Conservation (phyloP, 2,113 vertebrate genomes). For the Leucopsar rothschildi region DNA sequence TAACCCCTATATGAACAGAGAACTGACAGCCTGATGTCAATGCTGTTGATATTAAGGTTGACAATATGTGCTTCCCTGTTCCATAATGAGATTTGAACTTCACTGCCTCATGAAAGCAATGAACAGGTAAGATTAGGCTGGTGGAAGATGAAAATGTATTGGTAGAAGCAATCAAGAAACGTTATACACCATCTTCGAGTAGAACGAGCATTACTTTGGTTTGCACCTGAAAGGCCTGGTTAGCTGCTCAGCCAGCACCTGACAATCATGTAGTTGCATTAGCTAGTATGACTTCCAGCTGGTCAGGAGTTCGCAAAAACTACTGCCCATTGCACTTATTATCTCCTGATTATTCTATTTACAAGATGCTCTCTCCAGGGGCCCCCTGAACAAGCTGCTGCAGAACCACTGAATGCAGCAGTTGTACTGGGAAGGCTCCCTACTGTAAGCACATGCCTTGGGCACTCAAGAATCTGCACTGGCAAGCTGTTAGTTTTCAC, state of each 20-base stretch:
- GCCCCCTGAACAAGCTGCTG: not conserved
- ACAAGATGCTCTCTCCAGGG: not conserved
- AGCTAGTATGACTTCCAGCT: not conserved
- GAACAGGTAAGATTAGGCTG: not conserved
- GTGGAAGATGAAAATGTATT: not conserved
- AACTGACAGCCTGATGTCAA: not conserved
- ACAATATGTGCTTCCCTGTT: not conserved
- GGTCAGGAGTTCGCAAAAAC: slow-evolving; percentile 5
- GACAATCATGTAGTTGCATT: not conserved
- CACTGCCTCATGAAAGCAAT: not conserved
- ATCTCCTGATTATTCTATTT: slow-evolving; percentile 31
- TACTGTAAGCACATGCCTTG: not conserved
- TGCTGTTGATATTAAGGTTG: not conserved
- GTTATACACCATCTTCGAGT: not conserved
- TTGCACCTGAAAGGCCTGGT: not conserved
- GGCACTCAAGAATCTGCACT: not conserved
- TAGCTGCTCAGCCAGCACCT: not conserved
- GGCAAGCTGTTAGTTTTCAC: slow-evolving; percentile 46
- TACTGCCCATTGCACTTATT: not conserved
- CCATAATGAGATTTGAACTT: not conserved
- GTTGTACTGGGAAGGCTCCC: not conserved
- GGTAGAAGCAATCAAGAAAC: not conserved
- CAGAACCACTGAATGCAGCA: not conserved
- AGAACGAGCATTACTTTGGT: not conserved
- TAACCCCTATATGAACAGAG: not conserved